phyloP scores from a whole-genome alignment of 92 coral and sea anemone species.

The Phymanthus crucifer region DNA sequence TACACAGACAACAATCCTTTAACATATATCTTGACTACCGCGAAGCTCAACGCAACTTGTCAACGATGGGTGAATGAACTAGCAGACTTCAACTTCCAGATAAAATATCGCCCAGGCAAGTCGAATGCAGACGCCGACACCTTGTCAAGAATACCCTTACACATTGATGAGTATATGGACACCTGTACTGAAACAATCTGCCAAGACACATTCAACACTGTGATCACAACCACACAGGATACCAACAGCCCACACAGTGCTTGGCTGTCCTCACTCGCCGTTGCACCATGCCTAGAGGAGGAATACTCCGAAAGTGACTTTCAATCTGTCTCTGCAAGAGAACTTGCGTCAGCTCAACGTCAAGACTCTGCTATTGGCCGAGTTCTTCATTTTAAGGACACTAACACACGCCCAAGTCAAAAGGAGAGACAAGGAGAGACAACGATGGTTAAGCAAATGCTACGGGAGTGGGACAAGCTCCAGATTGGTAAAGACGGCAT shows the following conservation, averaged over 20 bases:
- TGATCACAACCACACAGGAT: constrained; percentile 31
- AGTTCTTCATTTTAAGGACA: constrained; percentile 38
- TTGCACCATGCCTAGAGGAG: constrained; percentile 23
- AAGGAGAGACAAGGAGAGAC: constrained; percentile 39
- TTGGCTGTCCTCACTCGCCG: constrained; percentile 25
- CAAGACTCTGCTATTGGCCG: constrained; percentile 36
- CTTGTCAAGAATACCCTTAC: constrained; percentile 43
- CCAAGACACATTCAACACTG: constrained; percentile 38
- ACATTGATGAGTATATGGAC: constrained; percentile 38
- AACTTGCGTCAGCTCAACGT: constrained; percentile 35
- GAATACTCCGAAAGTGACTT: not conserved
- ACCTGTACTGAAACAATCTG: constrained; percentile 39
- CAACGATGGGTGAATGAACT: constrained; percentile 59
- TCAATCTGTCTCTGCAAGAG: constrained; percentile 15
- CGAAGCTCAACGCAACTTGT: constrained; percentile 55
- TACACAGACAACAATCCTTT: constrained; percentile 38
- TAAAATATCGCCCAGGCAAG: constrained; percentile 49
- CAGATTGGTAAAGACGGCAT: constrained; percentile 8
- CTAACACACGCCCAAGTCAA: constrained; percentile 26
- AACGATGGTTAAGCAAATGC: constrained; percentile 33
- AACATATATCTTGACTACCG: constrained; percentile 49
- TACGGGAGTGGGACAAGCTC: constrained; percentile 49
- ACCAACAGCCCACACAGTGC: constrained; percentile 23
- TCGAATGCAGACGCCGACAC: constrained; percentile 44
- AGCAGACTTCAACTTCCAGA: constrained; percentile 48